Evolutionary conservation across 1,140 invertebrate species (phyloP).

Genomic region (Mesaphorura yosii): DNA sequence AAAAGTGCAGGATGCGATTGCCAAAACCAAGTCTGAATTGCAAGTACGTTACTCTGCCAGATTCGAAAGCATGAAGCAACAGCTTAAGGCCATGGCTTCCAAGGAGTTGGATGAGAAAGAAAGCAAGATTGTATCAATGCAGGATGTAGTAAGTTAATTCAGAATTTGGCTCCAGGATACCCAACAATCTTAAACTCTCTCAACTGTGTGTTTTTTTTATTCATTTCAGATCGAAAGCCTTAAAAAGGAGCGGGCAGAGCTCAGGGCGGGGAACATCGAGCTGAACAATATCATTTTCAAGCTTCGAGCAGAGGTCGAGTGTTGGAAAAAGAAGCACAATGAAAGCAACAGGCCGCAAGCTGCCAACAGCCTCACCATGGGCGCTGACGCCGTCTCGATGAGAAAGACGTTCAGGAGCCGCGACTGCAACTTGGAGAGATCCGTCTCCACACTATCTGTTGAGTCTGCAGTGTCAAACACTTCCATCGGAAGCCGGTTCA

Average conservation of each 20-base stretch:
- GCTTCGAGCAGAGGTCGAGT: neutral
- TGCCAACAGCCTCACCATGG: neutral
- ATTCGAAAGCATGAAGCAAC: neutral
- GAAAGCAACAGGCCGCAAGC: neutral
- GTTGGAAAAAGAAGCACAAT: neutral
- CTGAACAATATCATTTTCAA: conserved; percentile 1
- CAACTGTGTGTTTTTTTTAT: neutral
- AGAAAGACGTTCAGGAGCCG: neutral
- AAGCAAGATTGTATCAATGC: neutral
- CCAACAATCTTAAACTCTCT: neutral
- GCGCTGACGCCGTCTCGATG: neutral
- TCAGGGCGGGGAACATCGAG: conserved; percentile 9
- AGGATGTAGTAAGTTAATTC: neutral
- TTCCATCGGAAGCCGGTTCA: conserved; percentile 34
- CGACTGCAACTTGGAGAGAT: neutral
- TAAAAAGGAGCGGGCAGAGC: conserved; percentile 5
- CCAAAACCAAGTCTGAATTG: neutral
- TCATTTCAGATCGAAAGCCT: conserved; percentile 5
- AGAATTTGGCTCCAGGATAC: neutral
- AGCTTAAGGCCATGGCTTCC: neutral
- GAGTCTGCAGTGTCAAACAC: conserved; percentile 14
- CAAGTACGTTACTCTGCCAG: neutral
- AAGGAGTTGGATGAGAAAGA: neutral
- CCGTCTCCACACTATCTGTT: neutral
- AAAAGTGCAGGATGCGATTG: too few relatives aligned